Conservation (phyloP, 2,113 vertebrate genomes). For the Tonatia bakeri region DNA sequence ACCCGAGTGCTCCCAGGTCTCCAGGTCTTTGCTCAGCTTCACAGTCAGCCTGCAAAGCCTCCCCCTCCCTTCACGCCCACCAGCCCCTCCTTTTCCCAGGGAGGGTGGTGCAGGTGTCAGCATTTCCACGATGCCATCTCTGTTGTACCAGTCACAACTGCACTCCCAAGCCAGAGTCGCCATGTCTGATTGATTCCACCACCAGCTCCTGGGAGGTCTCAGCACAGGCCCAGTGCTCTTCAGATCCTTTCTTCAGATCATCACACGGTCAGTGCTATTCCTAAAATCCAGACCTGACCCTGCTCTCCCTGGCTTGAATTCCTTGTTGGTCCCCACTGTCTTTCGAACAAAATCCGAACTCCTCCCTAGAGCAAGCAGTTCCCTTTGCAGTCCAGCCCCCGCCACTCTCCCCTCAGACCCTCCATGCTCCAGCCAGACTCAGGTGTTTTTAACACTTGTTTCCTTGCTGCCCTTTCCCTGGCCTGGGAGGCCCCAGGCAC, state of each 20-base stretch:
- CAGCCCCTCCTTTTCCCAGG: not conserved
- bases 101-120: not conserved
- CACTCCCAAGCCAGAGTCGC: not conserved
- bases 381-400: not conserved
- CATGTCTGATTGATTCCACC: not conserved
- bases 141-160: constrained; percentile 13
- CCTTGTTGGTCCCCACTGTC: not conserved
- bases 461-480: not conserved
- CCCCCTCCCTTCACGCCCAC: rapidly evolving
- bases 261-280: rapidly evolving
- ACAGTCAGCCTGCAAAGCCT: not conserved
- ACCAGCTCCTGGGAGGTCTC: not conserved
- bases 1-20: not conserved
- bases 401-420: not conserved
- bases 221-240: not conserved
- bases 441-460: not conserved
- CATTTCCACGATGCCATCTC: not conserved
- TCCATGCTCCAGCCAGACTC: rapidly evolving
- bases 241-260: not conserved
- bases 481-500: not conserved
- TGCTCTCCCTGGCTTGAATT: not conserved
- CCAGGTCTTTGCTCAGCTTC: not conserved
- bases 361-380: not conserved
- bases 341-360: not conserved
- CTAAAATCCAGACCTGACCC: not conserved